These are phyloP conservation scores for Penaeus japonicus DNA, from an alignment of 1,140 invertebrate genomes.

Conservation along the genomic window DNA sequence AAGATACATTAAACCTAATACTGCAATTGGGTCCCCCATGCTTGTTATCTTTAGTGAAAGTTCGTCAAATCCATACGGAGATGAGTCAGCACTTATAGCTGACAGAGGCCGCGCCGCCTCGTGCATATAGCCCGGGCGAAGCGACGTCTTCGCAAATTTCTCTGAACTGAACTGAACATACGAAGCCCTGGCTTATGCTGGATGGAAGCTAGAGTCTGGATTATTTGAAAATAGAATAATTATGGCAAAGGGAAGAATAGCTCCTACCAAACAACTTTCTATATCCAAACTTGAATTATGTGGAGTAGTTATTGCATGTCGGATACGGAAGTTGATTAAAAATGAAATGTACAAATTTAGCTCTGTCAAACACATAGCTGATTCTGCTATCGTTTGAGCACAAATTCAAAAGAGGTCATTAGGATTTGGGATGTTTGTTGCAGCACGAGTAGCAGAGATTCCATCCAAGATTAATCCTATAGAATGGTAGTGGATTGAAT, in stretches of 20 bases:
- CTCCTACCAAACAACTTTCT: background rate
- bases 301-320: background rate
- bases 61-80: too few species aligned
- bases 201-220: background rate
- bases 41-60: too few species aligned
- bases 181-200: background rate
- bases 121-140: too few species aligned
- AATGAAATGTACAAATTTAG: background rate
- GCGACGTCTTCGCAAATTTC: too few species aligned
- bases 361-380: background rate
- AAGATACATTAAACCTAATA: too few species aligned
- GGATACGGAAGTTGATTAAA: background rate
- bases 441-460: background rate
- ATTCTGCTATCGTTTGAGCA: background rate
- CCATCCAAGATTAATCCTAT: background rate
- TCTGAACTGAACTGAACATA: too few species aligned
- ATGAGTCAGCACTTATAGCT: too few species aligned
- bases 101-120: too few species aligned
- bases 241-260: slow-evolving; percentile 16
- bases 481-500: too few species aligned
- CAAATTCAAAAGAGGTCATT: slow-evolving; percentile 1
- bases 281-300: background rate
- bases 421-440: background rate
- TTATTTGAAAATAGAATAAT: background rate
- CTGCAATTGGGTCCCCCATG: too few species aligned